Conservation (phyloP, 2,113 vertebrate species). For the Heterochromis multidens region DNA sequence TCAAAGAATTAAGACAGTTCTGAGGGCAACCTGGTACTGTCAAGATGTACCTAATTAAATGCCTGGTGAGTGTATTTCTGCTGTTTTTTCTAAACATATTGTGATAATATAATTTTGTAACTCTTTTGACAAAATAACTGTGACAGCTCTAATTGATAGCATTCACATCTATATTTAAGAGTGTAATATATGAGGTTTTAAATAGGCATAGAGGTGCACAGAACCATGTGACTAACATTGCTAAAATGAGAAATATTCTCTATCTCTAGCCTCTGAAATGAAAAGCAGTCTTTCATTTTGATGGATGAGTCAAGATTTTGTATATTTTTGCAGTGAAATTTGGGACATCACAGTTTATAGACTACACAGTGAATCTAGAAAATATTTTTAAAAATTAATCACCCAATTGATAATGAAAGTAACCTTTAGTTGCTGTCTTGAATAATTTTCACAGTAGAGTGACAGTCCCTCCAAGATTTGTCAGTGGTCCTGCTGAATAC, state of each 20-base stretch:
- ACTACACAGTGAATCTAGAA: not conserved
- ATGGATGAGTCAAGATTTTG: rapidly evolving
- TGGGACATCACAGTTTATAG: not conserved
- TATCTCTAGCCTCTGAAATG: not conserved
- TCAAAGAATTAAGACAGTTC: too few relatives aligned
- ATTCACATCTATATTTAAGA: not conserved
- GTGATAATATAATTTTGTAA: too few relatives aligned
- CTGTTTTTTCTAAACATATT: too few relatives aligned
- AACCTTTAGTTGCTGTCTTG: not conserved
- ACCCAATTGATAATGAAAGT: not conserved
- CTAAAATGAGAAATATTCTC: too few relatives aligned
- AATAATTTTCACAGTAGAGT: not conserved
- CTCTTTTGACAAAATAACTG: too few relatives aligned
- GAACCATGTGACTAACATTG: rapidly evolving
- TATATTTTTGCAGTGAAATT: not conserved
- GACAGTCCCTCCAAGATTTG: not conserved
- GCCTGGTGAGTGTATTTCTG: too few relatives aligned
- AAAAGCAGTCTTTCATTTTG: not conserved
- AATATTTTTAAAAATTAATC: not conserved
- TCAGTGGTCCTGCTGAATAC: slow-evolving; percentile 27
- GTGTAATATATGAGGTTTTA: not conserved
- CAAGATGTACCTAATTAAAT: too few relatives aligned
- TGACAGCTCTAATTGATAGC: too few relatives aligned
- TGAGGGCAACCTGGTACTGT: too few relatives aligned
- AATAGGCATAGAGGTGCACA: not conserved